A percentile compares a stretch with the other conserved stretches of the same genome.
Evolutionary conservation across 2,888 invertebrate genomes (phyloP).

Genomic region (Saturnia japonica): DNA sequence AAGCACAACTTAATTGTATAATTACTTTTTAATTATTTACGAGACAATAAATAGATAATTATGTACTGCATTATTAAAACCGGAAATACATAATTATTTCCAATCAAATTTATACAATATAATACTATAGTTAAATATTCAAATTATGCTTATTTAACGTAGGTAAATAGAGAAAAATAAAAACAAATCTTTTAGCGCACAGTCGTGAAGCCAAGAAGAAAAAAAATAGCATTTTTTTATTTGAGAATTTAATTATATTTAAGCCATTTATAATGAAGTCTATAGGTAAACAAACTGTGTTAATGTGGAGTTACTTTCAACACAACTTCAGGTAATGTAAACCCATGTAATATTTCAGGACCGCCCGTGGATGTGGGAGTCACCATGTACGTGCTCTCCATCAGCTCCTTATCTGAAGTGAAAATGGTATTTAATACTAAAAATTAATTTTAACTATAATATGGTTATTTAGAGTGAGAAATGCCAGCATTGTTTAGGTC

Average conservation of each 20-base stretch:
- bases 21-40: not conserved
- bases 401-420: conserved; percentile 91
- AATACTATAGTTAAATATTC: not conserved
- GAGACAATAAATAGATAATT: not conserved
- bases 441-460: conserved; percentile 61
- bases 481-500: conserved; percentile 42
- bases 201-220: not conserved
- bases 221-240: not conserved
- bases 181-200: not conserved
- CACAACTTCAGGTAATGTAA: conserved; percentile 43
- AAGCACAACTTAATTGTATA: not conserved
- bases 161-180: not conserved
- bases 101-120: not conserved
- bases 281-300: conserved; percentile 3
- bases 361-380: conserved; percentile 90
- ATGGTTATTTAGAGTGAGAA: conserved; percentile 48
- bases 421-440: conserved; percentile 85
- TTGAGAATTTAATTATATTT: not conserved
- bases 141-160: not conserved
- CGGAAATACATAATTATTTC: not conserved
- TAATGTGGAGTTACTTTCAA: not conserved
- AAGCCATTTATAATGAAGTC: not conserved
- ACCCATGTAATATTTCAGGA: conserved; percentile 82
- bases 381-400: conserved; percentile 91
- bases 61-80: not conserved